A percentile compares a stretch with the other conserved stretches of the same genome.
Evolutionary conservation across 2,888 invertebrate genomes (phyloP).

Genomic region (Molorchus minor): DNA sequence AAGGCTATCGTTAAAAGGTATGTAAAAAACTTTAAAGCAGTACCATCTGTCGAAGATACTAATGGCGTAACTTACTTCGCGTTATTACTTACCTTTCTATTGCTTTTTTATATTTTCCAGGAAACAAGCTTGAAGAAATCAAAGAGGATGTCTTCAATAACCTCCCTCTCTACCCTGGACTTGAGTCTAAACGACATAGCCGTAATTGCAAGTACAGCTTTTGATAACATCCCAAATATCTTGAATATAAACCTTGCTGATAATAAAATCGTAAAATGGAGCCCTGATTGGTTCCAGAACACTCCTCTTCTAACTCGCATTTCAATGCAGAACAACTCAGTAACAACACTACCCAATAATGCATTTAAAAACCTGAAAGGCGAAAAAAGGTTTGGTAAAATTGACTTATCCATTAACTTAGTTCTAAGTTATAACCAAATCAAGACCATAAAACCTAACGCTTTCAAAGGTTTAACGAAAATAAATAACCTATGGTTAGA

Average conservation of each 20-base stretch:
- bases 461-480: conserved; percentile 45
- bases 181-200: conserved; percentile 43
- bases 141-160: conserved; percentile 45
- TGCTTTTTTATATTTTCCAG: conserved; percentile 12
- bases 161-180: conserved; percentile 43
- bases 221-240: conserved; percentile 43
- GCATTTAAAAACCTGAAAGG: conserved; percentile 48
- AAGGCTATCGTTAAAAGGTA: conserved; percentile 41
- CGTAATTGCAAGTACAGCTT: conserved; percentile 39
- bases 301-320: conserved; percentile 47
- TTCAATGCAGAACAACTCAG: conserved; percentile 49
- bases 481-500: conserved; percentile 52
- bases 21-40: too few relatives aligned
- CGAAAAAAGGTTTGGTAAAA: conserved; percentile 40
- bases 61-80: too few relatives aligned
- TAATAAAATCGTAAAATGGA: conserved; percentile 45
- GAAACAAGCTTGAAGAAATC: conserved; percentile 44
- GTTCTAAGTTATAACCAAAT: conserved; percentile 51
- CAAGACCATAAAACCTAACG: conserved; percentile 40
- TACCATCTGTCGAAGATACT: too few relatives aligned
- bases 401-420: conserved; percentile 44
- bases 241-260: conserved; percentile 48
- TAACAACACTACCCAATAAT: conserved; percentile 42
- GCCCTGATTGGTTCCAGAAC: conserved; percentile 48
- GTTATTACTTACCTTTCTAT: neutral